Evolutionary conservation across 2,797 vertebrate species (phyloP).

Genomic region (Lepidocolaptes lacrymiger): DNA sequence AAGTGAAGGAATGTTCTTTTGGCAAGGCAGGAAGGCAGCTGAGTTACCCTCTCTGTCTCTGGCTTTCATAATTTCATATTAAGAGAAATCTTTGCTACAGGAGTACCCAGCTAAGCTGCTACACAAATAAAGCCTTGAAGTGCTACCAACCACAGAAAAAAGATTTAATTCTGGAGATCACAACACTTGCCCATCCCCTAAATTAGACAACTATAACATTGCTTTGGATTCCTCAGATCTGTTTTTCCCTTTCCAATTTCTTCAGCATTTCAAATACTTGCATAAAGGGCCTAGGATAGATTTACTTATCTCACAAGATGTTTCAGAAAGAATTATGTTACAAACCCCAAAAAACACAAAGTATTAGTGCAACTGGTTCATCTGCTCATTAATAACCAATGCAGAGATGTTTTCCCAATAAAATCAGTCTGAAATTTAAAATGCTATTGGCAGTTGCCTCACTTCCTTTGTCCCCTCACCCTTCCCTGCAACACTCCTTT

Average conservation of each 20-base stretch:
- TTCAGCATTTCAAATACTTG: background rate
- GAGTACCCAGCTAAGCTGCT: background rate
- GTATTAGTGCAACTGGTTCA: background rate
- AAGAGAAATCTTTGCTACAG: background rate
- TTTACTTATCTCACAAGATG: background rate
- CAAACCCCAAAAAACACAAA: background rate
- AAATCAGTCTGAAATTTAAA: background rate
- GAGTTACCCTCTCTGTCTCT: background rate
- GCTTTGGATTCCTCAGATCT: background rate
- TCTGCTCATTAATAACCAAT: background rate
- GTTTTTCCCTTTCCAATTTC: background rate
- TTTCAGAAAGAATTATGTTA: background rate
- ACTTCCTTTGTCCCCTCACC: background rate
- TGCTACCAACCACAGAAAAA: background rate
- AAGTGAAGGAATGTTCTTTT: conserved; percentile 36
- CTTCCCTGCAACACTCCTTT: background rate
- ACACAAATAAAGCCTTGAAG: background rate
- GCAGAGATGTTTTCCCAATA: background rate
- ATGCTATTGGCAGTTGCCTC: background rate
- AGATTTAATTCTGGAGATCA: background rate
- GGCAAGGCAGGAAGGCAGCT: background rate
- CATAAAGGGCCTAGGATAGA: background rate
- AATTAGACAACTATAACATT: background rate
- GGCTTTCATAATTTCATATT: background rate
- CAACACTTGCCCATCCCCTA: background rate